Conservation (phyloP, 2,797 vertebrate species). For the Anguilla marmorata region DNA sequence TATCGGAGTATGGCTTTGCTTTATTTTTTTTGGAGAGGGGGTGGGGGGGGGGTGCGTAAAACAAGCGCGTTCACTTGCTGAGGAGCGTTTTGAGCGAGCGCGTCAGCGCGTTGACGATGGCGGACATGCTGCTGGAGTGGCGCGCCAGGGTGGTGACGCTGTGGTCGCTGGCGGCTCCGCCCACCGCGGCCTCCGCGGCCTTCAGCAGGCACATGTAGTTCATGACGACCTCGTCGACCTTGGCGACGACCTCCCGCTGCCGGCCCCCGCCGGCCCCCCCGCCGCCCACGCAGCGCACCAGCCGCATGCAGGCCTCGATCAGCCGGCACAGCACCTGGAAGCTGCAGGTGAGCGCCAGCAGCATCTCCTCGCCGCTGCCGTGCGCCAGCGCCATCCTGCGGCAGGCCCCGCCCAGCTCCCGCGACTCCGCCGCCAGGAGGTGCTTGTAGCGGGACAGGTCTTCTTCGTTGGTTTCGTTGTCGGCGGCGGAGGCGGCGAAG, state of each 20-base stretch:
- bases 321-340: slow-evolving; percentile 98
- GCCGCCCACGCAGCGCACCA: slow-evolving; percentile 85
- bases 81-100: slow-evolving; percentile 98
- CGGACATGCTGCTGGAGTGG: slow-evolving; percentile 95
- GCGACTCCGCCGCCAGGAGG: slow-evolving; percentile 90
- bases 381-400: slow-evolving; percentile 91
- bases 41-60: background rate
- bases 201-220: slow-evolving; percentile 96
- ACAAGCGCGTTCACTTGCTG: slow-evolving; percentile 51
- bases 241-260: slow-evolving; percentile 89
- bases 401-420: slow-evolving; percentile 92
- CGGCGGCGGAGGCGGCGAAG: slow-evolving; percentile 63
- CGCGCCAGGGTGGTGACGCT: slow-evolving; percentile 88
- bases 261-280: slow-evolving; percentile 65
- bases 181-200: slow-evolving; percentile 87
- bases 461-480: slow-evolving; percentile 76
- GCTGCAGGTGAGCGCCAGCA: slow-evolving; percentile 91
- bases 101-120: slow-evolving; percentile 95
- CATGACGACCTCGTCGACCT: slow-evolving; percentile 93
- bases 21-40: background rate
- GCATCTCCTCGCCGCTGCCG: slow-evolving; percentile 91
- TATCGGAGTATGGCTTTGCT: slow-evolving; percentile 48
- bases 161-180: slow-evolving; percentile 82
- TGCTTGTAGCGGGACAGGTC: slow-evolving; percentile 92
- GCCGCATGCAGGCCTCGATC: slow-evolving; percentile 95